phyloP scores from a whole-genome alignment of 1,140 invertebrate genomes.

The Drosophila dunni region DNA sequence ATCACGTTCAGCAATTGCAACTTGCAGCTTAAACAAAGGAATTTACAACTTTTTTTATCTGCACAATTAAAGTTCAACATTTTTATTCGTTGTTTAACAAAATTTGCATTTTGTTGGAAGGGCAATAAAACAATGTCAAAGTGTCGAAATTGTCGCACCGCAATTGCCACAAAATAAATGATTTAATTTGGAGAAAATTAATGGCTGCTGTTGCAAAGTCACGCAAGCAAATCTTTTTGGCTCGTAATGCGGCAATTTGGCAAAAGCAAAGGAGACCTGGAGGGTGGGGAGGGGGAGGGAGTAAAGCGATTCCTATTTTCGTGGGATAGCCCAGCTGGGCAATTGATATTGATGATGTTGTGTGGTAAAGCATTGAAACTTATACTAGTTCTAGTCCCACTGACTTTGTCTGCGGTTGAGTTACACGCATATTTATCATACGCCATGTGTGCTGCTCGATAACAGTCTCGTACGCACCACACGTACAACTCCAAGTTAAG shows the following conservation, averaged over 20 bases:
- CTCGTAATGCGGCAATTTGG: conserved; percentile 56
- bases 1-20: conserved; percentile 16
- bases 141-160: conserved; percentile 21
- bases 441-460: conserved; percentile 49
- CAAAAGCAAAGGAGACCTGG: conserved; percentile 18
- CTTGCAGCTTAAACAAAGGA: conserved; percentile 23
- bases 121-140: conserved; percentile 31
- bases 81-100: conserved; percentile 7
- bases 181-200: conserved; percentile 71
- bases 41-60: conserved; percentile 1
- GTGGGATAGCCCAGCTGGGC: conserved; percentile 32
- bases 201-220: conserved; percentile 53
- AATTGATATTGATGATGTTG: conserved; percentile 78
- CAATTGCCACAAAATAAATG: conserved; percentile 61
- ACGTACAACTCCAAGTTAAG: conserved; percentile 4
- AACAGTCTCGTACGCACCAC: conserved; percentile 22
- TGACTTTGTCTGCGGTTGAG: conserved; percentile 9
- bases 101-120: conserved; percentile 23
- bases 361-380: conserved; percentile 13
- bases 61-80: conserved; percentile 23
- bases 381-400: conserved; percentile 29
- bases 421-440: conserved; percentile 64
- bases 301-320: not conserved
- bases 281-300: not conserved
- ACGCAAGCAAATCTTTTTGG: conserved; percentile 47